Conservation (phyloP, 2,797 vertebrate species). For the Falco cherrug region DNA sequence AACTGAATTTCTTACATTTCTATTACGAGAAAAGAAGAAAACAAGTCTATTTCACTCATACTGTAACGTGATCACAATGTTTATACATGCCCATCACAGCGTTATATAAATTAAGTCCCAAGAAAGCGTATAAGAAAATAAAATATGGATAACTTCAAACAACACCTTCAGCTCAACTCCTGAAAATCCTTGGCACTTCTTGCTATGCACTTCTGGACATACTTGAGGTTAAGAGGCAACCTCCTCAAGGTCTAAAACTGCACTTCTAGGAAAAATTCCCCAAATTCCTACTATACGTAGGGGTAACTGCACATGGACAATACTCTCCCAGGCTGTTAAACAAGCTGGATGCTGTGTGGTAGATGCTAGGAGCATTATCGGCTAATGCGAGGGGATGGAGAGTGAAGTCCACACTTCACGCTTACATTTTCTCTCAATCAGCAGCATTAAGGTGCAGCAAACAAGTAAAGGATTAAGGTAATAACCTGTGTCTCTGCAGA, state of each 20-base stretch:
- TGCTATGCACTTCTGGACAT: neutral
- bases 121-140: slow-evolving; percentile 72
- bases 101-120: slow-evolving; percentile 70
- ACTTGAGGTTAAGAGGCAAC: neutral
- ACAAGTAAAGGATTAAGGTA: neutral
- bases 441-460: neutral
- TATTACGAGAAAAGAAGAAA: slow-evolving; percentile 56
- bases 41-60: slow-evolving; percentile 10
- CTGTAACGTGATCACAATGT: slow-evolving; percentile 74
- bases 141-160: slow-evolving; percentile 78
- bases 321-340: neutral
- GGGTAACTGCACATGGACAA: neutral
- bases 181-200: slow-evolving; percentile 55
- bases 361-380: neutral
- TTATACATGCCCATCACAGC: slow-evolving; percentile 73
- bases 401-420: accelerated
- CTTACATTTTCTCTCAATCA: neutral
- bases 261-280: slow-evolving; percentile 7
- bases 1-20: slow-evolving; percentile 62
- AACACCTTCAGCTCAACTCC: slow-evolving; percentile 76
- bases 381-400: neutral
- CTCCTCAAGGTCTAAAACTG: neutral
- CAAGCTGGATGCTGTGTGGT: neutral
- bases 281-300: neutral
- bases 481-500: neutral